Evolutionary conservation across 2,113 vertebrate genomes (phyloP).

Genomic region (Channa maculata): DNA sequence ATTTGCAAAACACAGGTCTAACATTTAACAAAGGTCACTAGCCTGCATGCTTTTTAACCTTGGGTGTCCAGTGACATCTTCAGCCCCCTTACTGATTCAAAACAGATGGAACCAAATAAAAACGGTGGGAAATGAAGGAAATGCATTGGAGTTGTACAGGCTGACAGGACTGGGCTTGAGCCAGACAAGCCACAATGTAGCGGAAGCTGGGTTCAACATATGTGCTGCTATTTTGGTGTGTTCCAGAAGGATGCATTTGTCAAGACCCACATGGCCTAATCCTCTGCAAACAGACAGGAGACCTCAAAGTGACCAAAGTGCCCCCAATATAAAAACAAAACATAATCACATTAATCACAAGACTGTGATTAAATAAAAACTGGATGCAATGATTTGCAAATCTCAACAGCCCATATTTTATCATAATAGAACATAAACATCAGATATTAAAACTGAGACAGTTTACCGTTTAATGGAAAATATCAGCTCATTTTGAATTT

Average conservation of each 20-base stretch:
- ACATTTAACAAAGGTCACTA: conserved; percentile 47
- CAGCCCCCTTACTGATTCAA: conserved; percentile 49
- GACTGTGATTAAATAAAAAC: no score
- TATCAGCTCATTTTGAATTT: no score
- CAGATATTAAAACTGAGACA: no score
- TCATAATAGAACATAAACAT: no score
- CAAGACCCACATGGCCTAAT: conserved; percentile 56
- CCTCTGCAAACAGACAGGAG: conserved; percentile 35
- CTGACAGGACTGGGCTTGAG: conserved; percentile 44
- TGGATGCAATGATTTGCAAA: no score
- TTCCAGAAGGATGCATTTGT: conserved; percentile 51
- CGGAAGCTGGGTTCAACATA: conserved; percentile 57
- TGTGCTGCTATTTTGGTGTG: conserved; percentile 71
- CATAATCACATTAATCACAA: neutral
- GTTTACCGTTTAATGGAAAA: no score
- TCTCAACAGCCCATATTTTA: no score
- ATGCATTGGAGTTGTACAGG: conserved; percentile 49
- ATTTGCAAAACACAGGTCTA: conserved; percentile 26
- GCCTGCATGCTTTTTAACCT: conserved; percentile 32
- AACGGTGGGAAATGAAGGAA: conserved; percentile 60
- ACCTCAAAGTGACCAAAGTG: neutral
- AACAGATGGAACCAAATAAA: conserved; percentile 75
- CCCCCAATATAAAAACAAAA: neutral
- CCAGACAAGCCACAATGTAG: conserved; percentile 43
- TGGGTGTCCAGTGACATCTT: conserved; percentile 57